These are phyloP conservation scores for Ectemnius continuus DNA, from an alignment of 2,888 invertebrate genomes.

Conservation along the genomic window DNA sequence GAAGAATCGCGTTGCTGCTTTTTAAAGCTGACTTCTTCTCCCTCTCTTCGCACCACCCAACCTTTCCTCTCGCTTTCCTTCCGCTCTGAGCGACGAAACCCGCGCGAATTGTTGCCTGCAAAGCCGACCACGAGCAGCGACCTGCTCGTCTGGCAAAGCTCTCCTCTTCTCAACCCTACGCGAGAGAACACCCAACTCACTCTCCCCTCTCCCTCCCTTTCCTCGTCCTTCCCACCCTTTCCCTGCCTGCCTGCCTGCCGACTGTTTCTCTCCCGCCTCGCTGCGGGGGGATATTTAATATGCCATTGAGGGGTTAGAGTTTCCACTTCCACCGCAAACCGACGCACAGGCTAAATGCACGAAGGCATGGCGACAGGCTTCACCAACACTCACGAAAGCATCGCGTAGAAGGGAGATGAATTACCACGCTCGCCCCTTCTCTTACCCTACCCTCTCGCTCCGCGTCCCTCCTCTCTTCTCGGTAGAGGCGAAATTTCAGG, in stretches of 20 bases:
- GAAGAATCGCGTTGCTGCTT: no score
- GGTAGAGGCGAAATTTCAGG: slow-evolving; percentile 2
- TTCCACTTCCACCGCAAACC: slow-evolving; percentile 46
- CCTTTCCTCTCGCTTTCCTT: no score
- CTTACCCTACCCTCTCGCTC: neutral
- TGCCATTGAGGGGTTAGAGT: slow-evolving; percentile 56
- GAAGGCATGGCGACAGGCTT: slow-evolving; percentile 9
- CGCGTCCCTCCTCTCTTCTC: no score
- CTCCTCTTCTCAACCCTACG: neutral
- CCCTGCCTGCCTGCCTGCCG: no score
- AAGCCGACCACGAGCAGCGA: no score
- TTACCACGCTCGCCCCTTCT: neutral
- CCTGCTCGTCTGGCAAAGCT: neutral
- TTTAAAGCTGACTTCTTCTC: no score
- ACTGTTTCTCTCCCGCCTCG: no score
- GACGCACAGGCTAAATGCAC: slow-evolving; percentile 31
- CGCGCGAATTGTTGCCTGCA: no score
- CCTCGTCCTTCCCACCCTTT: neutral
- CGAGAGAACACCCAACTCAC: neutral
- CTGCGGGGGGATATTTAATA: slow-evolving; percentile 58
- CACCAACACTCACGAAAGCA: slow-evolving; percentile 26
- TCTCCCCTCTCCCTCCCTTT: no score
- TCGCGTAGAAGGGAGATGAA: slow-evolving; percentile 13
- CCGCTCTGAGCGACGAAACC: no score
- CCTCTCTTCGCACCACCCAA: no score